Conservation (phyloP, 2,797 vertebrate genomes). For the Pristis pectinata region DNA sequence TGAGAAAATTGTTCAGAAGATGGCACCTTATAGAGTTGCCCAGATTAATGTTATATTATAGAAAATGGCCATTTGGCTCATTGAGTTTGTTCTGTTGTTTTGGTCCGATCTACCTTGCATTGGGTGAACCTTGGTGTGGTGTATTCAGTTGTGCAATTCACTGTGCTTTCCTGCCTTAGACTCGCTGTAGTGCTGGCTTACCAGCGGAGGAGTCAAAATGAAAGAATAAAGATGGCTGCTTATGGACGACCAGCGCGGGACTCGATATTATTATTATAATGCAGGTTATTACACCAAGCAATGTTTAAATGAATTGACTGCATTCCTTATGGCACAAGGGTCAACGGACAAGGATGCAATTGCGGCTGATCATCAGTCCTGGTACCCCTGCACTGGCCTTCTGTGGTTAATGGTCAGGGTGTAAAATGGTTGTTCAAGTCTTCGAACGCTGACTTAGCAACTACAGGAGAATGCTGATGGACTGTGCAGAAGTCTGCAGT, state of each 20-base stretch:
- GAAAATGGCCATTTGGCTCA: neutral
- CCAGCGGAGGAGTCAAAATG: too few relatives aligned
- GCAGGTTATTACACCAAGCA: neutral
- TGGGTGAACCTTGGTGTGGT: too few relatives aligned
- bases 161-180: too few relatives aligned
- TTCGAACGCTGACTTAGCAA: neutral
- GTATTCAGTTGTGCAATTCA: too few relatives aligned
- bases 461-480: neutral
- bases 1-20: too few relatives aligned
- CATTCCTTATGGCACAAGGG: neutral
- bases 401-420: neutral
- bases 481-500: neutral
- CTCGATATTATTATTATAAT: too few relatives aligned
- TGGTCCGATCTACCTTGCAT: neutral
- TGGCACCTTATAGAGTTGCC: neutral
- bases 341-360: neutral
- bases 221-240: too few relatives aligned
- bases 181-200: too few relatives aligned
- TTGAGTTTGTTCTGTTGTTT: neutral
- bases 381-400: neutral
- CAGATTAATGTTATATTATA: neutral
- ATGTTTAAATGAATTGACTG: neutral
- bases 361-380: neutral
- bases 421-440: neutral
- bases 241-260: too few relatives aligned